Evolutionary conservation across 2,113 vertebrate genomes (phyloP).

Genomic region (Semnornis frantzii): DNA sequence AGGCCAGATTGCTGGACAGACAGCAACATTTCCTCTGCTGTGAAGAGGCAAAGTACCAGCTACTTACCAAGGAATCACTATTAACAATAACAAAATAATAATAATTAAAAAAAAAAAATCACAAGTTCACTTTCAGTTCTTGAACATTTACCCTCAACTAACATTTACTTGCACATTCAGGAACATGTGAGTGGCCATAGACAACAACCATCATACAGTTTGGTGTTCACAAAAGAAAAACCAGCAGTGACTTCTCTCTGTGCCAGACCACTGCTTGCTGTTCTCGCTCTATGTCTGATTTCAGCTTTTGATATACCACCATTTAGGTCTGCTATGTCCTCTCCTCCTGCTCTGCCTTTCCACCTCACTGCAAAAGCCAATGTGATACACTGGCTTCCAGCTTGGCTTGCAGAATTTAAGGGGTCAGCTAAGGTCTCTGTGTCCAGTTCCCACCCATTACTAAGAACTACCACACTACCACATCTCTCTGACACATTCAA

Average conservation of each 20-base stretch:
- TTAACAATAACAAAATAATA: neutral
- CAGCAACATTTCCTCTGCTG: neutral
- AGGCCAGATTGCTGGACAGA: neutral
- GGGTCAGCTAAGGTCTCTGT: constrained; percentile 24
- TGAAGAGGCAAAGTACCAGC: neutral
- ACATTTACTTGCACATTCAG: neutral
- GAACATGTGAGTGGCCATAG: neutral
- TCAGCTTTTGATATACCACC: constrained; percentile 24
- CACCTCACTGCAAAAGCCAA: constrained; percentile 46
- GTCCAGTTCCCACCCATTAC: constrained; percentile 18
- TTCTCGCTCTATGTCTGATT: neutral
- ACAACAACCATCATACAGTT: neutral
- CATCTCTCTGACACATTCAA: constrained; percentile 27
- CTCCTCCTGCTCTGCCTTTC: neutral
- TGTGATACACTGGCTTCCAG: constrained; percentile 29
- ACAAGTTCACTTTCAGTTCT: neutral
- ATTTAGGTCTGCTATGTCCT: neutral
- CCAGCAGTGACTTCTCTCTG: neutral
- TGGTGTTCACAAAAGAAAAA: neutral
- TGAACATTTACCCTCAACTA: neutral
- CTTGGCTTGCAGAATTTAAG: constrained; percentile 12
- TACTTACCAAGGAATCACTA: neutral
- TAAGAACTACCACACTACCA: constrained; percentile 2
- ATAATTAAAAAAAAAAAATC: neutral
- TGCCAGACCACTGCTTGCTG: constrained; percentile 40